Evolutionary conservation across 1,140 invertebrate genomes (phyloP).

Genomic region (Drosophila watanabei): DNA sequence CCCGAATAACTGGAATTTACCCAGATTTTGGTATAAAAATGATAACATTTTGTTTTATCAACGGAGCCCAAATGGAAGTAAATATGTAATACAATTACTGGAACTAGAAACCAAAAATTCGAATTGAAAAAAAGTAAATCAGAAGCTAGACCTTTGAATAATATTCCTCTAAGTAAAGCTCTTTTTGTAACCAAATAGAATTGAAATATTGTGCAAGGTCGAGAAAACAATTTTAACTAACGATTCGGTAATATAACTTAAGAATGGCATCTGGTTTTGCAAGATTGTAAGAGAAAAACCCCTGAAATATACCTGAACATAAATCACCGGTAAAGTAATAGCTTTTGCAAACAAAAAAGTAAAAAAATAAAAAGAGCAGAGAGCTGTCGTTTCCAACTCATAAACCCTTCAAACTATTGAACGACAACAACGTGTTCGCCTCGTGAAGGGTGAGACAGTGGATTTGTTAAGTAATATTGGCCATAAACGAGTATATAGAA

Average conservation of each 20-base stretch:
- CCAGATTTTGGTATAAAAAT: not conserved
- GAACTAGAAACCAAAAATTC: not conserved
- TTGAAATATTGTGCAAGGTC: not conserved
- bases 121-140: not conserved
- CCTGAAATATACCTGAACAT: not conserved
- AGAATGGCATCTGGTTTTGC: not conserved
- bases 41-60: not conserved
- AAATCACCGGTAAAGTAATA: constrained; percentile 3
- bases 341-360: not conserved
- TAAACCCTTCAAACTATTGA: constrained; percentile 19
- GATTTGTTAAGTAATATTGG: constrained; percentile 38
- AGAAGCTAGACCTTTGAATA: not conserved
- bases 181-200: not conserved
- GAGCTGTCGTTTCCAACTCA: not conserved
- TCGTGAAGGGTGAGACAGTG: constrained; percentile 13
- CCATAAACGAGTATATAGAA: constrained; percentile 7
- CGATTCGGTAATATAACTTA: not conserved
- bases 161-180: not conserved
- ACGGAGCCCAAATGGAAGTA: not conserved
- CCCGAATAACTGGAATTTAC: constrained; percentile 9
- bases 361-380: not conserved
- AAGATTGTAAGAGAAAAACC: not conserved
- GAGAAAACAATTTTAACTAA: not conserved
- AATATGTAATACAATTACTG: not conserved
- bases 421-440: constrained; percentile 27